Percentiles rank a stretch among this genome's conserved stretches.
phyloP scores from a whole-genome alignment of 2,888 invertebrate species.

The Tetragonisca angustula region DNA sequence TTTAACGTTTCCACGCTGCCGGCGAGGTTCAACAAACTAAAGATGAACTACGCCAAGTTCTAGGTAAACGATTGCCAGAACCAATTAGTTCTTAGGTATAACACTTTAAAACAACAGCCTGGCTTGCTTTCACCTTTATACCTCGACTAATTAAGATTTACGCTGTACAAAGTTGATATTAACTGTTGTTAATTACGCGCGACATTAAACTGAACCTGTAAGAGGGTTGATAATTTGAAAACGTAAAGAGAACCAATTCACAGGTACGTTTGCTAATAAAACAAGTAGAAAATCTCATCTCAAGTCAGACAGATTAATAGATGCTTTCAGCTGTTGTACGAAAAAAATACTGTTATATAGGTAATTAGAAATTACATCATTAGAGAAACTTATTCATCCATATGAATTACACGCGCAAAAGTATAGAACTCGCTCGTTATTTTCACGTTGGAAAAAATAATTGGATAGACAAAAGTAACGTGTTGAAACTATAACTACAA shows the following conservation, averaged over 20 bases:
- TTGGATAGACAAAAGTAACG: too few relatives aligned
- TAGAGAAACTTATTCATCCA: too few relatives aligned
- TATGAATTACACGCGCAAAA: too few relatives aligned
- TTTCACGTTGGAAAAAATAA: too few relatives aligned
- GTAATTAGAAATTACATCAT: too few relatives aligned
- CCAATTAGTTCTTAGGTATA: constrained; percentile 14
- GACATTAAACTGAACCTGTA: neutral
- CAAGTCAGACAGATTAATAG: too few relatives aligned
- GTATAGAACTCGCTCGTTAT: too few relatives aligned
- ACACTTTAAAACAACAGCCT: constrained; percentile 10
- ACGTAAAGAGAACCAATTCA: neutral
- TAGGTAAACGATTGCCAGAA: constrained; percentile 1
- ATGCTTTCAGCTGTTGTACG: too few relatives aligned
- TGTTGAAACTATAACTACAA: too few relatives aligned
- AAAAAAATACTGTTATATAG: too few relatives aligned
- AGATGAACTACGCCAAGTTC: neutral
- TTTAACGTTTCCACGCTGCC: neutral
- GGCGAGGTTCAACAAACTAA: neutral
- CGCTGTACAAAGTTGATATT: neutral
- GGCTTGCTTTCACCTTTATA: neutral
- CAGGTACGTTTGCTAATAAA: neutral
- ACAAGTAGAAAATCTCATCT: neutral
- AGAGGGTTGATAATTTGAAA: neutral
- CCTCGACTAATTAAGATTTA: neutral
- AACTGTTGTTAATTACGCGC: neutral